Percentiles rank a stretch among this genome's conserved stretches.
These are phyloP conservation scores for Botrylloides violaceus DNA, from an alignment of 23 tunicate genomes.

Conservation along the genomic window DNA sequence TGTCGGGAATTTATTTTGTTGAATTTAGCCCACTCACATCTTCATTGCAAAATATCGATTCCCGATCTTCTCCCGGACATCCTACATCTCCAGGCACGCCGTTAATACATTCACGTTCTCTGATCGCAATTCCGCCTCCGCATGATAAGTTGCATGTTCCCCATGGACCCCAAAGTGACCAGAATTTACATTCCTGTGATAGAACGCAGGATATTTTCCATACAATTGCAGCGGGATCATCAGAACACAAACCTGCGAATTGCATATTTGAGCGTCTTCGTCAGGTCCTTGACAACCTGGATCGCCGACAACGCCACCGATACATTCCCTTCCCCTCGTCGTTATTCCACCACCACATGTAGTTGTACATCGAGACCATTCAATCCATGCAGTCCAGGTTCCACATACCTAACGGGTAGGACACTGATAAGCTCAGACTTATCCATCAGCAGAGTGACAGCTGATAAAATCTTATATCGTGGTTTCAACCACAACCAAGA, in stretches of 20 bases:
- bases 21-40: constrained; percentile 12
- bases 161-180: constrained; percentile 49
- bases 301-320: constrained; percentile 46
- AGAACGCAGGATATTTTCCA: not conserved
- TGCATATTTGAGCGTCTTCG: constrained; percentile 8
- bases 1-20: no score
- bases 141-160: constrained; percentile 41
- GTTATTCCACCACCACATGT: constrained; percentile 39
- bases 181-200: constrained; percentile 37
- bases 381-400: constrained; percentile 24
- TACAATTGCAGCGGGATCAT: not conserved
- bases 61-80: constrained; percentile 33
- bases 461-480: no score
- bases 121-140: constrained; percentile 35
- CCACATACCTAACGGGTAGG: constrained; percentile 20
- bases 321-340: constrained; percentile 42
- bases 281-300: constrained; percentile 46
- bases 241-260: no score
- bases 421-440: no score
- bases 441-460: no score
- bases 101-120: constrained; percentile 46
- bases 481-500: no score
- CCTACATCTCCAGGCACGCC: constrained; percentile 54
- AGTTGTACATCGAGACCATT: constrained; percentile 27
- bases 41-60: constrained; percentile 22